phyloP scores from a whole-genome alignment of 2,797 vertebrate genomes.

The Lepus townsendii region DNA sequence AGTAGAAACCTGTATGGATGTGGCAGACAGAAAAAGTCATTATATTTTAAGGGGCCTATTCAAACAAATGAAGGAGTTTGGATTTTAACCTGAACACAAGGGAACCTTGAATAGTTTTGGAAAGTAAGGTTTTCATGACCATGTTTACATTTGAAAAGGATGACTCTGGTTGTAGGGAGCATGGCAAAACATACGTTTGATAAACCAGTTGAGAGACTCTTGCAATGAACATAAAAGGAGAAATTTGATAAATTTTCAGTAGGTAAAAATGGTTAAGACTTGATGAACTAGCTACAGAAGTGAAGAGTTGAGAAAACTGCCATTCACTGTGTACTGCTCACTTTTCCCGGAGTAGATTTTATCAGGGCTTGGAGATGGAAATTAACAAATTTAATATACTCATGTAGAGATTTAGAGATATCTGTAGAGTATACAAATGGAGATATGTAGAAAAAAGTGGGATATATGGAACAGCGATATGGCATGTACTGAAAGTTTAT shows the following conservation, averaged over 20 bases:
- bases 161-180: neutral
- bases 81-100: constrained; percentile 57
- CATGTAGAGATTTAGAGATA: neutral
- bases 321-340: constrained; percentile 25
- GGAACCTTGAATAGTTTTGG: constrained; percentile 27
- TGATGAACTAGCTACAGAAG: constrained; percentile 32
- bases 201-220: constrained; percentile 26
- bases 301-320: constrained; percentile 52
- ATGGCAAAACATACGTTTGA: constrained; percentile 9
- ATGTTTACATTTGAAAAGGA: constrained; percentile 51
- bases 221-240: constrained; percentile 10
- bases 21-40: neutral
- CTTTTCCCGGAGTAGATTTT: neutral
- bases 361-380: neutral
- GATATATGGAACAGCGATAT: neutral
- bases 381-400: constrained; percentile 36
- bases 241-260: constrained; percentile 37
- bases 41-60: constrained; percentile 5
- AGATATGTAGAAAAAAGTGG: constrained; percentile 29
- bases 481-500: constrained; percentile 22
- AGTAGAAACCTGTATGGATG: neutral
- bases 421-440: neutral
- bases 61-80: constrained; percentile 23
- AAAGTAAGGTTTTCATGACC: constrained; percentile 10
- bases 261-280: constrained; percentile 45